phyloP scores from a whole-genome alignment of 2,113 vertebrate genomes.

The Marcusenius ussheri region DNA sequence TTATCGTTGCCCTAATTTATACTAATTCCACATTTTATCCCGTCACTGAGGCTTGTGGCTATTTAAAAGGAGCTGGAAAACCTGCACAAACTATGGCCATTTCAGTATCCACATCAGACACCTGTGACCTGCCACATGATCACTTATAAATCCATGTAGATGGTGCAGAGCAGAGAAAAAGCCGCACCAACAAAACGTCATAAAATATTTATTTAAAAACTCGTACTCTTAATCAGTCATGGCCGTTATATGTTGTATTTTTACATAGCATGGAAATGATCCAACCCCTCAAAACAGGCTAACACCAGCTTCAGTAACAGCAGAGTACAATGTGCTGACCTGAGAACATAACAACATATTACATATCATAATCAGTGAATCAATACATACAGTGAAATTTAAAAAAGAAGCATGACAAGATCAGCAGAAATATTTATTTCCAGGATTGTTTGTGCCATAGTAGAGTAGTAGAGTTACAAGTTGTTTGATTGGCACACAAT shows the following conservation, averaged over 20 bases:
- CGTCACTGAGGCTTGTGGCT: background rate
- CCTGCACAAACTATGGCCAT: background rate
- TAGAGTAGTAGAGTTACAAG: background rate
- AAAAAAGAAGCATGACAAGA: background rate
- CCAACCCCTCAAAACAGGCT: background rate
- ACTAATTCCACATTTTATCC: conserved; percentile 1
- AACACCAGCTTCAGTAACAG: background rate
- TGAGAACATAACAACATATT: background rate
- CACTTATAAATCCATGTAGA: background rate
- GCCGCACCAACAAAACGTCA: background rate
- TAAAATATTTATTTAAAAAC: background rate
- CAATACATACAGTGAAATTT: background rate
- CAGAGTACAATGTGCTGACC: background rate
- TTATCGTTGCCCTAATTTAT: conserved; percentile 1
- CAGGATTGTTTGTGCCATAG: background rate
- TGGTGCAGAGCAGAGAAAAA: background rate
- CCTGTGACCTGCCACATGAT: background rate
- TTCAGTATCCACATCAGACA: background rate
- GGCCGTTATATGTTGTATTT: background rate
- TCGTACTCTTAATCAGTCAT: background rate
- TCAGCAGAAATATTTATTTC: background rate
- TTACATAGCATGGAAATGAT: background rate
- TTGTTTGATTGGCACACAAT: background rate
- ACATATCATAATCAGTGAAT: background rate
- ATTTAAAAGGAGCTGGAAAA: background rate